Conservation (phyloP, 2,113 vertebrate genomes). For the Corvus hawaiiensis region DNA sequence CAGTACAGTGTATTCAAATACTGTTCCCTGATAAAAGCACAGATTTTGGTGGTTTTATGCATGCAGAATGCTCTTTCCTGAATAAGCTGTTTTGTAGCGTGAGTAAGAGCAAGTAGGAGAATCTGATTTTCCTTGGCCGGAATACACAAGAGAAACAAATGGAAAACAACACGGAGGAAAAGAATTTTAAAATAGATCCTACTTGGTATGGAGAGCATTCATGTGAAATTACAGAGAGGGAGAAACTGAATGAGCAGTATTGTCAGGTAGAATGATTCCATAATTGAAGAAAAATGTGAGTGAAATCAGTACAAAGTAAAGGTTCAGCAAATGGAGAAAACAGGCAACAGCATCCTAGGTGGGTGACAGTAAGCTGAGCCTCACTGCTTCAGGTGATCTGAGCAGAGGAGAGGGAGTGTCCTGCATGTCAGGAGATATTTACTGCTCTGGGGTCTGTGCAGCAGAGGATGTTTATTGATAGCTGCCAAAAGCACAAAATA, state of each 20-base stretch:
- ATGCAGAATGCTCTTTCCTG: background rate
- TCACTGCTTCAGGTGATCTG: background rate
- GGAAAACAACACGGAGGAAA: background rate
- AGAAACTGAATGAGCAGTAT: background rate
- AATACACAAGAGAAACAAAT: background rate
- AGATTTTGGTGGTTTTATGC: background rate
- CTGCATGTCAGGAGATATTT: background rate
- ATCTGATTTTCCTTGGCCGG: background rate
- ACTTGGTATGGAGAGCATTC: background rate
- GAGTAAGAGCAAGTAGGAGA: background rate
- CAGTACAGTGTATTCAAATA: background rate
- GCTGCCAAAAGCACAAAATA: background rate
- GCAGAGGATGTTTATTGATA: background rate
- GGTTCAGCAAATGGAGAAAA: background rate
- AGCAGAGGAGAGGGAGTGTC: background rate
- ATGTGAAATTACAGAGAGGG: background rate
- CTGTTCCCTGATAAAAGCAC: background rate
- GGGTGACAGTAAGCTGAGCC: background rate
- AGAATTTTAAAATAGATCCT: background rate
- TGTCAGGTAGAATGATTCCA: background rate
- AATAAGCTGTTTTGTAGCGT: background rate
- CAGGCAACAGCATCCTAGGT: background rate
- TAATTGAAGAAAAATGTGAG: conserved; percentile 9
- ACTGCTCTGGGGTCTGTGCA: background rate
- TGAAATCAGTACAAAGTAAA: background rate